Percentiles rank a stretch among this genome's conserved stretches.
Evolutionary conservation across 1,140 invertebrate species (phyloP).

Genomic region (Cotesia chilonis): DNA sequence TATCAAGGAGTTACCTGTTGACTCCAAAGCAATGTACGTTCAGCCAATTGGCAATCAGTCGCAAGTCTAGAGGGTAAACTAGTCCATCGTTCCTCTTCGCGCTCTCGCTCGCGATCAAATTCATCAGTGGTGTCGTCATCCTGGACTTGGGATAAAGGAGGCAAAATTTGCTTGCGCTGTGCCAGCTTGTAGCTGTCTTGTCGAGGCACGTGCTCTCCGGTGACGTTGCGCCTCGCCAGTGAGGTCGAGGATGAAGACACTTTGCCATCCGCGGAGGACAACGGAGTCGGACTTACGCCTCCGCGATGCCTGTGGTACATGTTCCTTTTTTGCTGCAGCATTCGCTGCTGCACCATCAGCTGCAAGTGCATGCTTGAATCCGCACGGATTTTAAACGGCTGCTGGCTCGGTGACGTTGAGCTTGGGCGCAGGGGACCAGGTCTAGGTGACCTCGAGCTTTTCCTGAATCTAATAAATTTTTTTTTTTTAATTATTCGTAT

Average conservation of each 20-base stretch:
- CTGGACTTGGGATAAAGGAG: slow-evolving; percentile 56
- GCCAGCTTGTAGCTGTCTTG: slow-evolving; percentile 70
- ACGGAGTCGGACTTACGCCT: slow-evolving; percentile 57
- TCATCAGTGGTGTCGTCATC: slow-evolving; percentile 43
- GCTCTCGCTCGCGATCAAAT: slow-evolving; percentile 52
- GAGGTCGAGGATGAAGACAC: slow-evolving; percentile 27
- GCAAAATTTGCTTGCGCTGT: slow-evolving; percentile 63
- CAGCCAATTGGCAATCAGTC: slow-evolving; percentile 57
- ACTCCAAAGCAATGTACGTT: slow-evolving; percentile 57
- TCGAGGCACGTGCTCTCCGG: slow-evolving; percentile 63
- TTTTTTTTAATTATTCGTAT: no score
- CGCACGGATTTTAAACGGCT: slow-evolving; percentile 54
- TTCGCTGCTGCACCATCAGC: slow-evolving; percentile 68
- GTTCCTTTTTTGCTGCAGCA: slow-evolving; percentile 71
- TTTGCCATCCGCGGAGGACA: slow-evolving; percentile 39
- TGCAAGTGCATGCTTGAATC: slow-evolving; percentile 65
- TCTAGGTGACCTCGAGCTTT: slow-evolving; percentile 58
- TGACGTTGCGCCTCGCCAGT: slow-evolving; percentile 52
- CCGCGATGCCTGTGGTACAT: slow-evolving; percentile 69
- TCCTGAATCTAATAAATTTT: slow-evolving; percentile 49
- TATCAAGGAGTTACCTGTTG: slow-evolving; percentile 59
- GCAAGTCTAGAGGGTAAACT: slow-evolving; percentile 58
- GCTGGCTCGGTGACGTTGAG: slow-evolving; percentile 51
- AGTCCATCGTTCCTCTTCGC: slow-evolving; percentile 59
- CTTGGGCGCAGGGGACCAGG: slow-evolving; percentile 54